These are phyloP conservation scores for Liodrosophila aerea DNA, from an alignment of 2,888 invertebrate genomes.

Conservation along the genomic window DNA sequence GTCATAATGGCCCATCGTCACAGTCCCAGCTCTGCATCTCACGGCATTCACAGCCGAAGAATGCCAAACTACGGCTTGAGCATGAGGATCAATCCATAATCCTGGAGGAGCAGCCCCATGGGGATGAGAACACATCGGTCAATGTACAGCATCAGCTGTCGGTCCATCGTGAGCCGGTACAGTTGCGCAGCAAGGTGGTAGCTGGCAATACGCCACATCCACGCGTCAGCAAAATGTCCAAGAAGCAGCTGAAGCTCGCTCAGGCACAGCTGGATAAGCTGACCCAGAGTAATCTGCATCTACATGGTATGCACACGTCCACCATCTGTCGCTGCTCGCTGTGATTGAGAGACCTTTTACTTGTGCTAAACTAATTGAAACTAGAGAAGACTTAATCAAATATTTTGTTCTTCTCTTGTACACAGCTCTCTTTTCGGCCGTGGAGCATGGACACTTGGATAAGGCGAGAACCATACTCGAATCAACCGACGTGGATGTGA, in stretches of 20 bases:
- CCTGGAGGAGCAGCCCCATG: conserved; percentile 16
- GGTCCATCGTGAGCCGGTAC: conserved; percentile 69
- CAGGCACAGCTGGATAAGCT: conserved; percentile 89
- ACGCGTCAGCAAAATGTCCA: conserved; percentile 83
- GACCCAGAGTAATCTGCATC: conserved; percentile 91
- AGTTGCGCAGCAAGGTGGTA: conserved; percentile 54
- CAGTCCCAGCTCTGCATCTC: conserved; percentile 80
- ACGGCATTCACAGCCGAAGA: conserved; percentile 71
- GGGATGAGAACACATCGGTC: conserved; percentile 62
- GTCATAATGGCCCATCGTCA: too few relatives aligned
- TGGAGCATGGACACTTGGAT: conserved; percentile 97
- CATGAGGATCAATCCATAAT: conserved; percentile 21
- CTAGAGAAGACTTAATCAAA: not conserved
- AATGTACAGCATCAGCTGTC: conserved; percentile 67
- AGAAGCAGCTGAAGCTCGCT: conserved; percentile 87
- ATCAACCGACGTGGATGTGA: conserved; percentile 95
- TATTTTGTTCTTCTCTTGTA: not conserved
- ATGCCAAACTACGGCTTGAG: conserved; percentile 58
- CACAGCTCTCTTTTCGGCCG: conserved; percentile 96
- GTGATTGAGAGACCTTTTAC: conserved; percentile 1
- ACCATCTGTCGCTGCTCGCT: conserved; percentile 10
- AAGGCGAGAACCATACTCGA: conserved; percentile 95
- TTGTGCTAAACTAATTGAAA: not conserved
- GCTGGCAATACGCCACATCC: conserved; percentile 79
- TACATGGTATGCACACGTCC: conserved; percentile 87